Evolutionary conservation across 2,888 invertebrate genomes (phyloP), one percentile per base, ranked within the genome.

Genomic region (Andrena minutula): DNA sequence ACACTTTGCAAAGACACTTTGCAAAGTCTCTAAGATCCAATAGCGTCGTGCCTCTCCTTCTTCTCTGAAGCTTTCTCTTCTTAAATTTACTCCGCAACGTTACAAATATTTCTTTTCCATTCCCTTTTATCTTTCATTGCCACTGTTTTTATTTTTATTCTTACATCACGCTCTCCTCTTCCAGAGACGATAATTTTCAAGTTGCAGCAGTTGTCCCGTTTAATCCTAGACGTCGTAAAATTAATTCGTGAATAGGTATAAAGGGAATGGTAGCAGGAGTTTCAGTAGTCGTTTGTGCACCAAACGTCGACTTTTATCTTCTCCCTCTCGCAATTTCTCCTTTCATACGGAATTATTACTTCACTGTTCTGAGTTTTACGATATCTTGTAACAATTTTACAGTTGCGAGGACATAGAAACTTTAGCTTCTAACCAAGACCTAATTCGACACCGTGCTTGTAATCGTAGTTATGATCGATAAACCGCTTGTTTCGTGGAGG

Each of bases 1-100:
- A n/a, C 64, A 20, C 28, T 74, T 79, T 70, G 28, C 61, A n/a
- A 49, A n/a, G 32, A n/a, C 64, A 20, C 28, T 74, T 79, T 70
- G 28, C 61, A n/a, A 49, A n/a, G 32, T 51, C 35, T 6, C 47
- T 30, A 35, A 70, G 64, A 30, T 49, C 63, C 28, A 66, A 53
- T 53, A 51, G 32, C 20, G 23, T 53, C 26, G 61, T 35, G 58
- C 16, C 30, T 56, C 8, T 20, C 35, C 32, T 10, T 47, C 68
- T 30, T n/a, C n/a, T 2, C 35, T n/a, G 35, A 6, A 16, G 66
- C 49, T 77, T 63, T 49, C 16, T 26, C 30, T 56, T 56, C 32
- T 16, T 68, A 23, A 28, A 58, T 63, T 63, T 10, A 1, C 3
- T 35, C 8, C 32, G 5, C 20, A 63, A 35, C 10, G 35, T 63